Evolutionary conservation across 2,797 vertebrate genomes (phyloP).

Genomic region (Corythornis leucogaster): DNA sequence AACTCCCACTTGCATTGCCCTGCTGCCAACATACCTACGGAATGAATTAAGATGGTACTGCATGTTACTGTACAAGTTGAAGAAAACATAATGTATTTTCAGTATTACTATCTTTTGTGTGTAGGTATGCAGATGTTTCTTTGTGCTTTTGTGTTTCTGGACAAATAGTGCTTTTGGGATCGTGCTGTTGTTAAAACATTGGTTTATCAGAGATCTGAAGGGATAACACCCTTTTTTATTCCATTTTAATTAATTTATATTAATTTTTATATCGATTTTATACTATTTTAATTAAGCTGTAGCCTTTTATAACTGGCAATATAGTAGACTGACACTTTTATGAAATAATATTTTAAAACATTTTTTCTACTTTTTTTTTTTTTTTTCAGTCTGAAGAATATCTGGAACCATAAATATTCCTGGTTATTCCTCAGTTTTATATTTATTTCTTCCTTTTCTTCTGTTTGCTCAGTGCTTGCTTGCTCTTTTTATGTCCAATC

Average conservation of each 20-base stretch:
- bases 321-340: not conserved
- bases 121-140: not conserved
- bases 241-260: no score
- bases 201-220: not conserved
- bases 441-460: not conserved
- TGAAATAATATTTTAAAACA: not conserved
- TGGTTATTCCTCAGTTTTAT: not conserved
- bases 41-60: slow-evolving; percentile 20
- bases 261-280: no score
- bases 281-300: not conserved
- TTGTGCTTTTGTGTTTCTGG: not conserved
- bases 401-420: not conserved
- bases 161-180: not conserved
- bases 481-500: not conserved
- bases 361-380: not conserved
- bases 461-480: not conserved
- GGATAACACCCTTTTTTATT: no score
- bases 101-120: not conserved
- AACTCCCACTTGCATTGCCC: not conserved
- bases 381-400: not conserved
- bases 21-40: slow-evolving; percentile 6
- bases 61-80: not conserved
- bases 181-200: not conserved
- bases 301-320: not conserved
- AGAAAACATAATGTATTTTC: not conserved